These are phyloP conservation scores for Drosophila ustulata DNA, from an alignment of 2,888 invertebrate genomes.

Conservation along the genomic window DNA sequence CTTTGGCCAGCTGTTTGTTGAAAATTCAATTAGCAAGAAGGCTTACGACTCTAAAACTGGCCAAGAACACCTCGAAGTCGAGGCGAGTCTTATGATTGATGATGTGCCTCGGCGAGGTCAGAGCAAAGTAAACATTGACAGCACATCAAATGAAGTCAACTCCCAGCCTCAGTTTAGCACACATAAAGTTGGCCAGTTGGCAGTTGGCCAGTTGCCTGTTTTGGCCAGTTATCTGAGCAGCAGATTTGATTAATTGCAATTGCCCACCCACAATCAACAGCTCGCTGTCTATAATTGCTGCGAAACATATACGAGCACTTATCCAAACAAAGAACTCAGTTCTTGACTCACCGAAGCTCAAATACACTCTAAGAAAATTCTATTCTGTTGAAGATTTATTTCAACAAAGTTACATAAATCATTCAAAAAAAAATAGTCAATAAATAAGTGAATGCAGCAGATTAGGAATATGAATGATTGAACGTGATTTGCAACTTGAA, in stretches of 20 bases:
- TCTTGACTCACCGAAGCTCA: not conserved
- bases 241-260: constrained; percentile 71
- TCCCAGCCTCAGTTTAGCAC: constrained; percentile 16
- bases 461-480: too few relatives aligned
- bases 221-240: constrained; percentile 51
- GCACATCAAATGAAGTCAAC: constrained; percentile 50
- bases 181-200: constrained; percentile 18
- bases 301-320: constrained; percentile 15
- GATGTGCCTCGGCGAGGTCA: constrained; percentile 46
- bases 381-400: too few relatives aligned
- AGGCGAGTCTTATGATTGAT: constrained; percentile 55
- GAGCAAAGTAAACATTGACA: constrained; percentile 61
- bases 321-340: not conserved
- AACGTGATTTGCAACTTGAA: too few relatives aligned
- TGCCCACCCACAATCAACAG: constrained; percentile 67
- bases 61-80: constrained; percentile 36
- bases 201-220: constrained; percentile 49
- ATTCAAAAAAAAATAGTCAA: too few relatives aligned
- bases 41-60: constrained; percentile 8
- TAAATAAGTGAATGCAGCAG: too few relatives aligned
- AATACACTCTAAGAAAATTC: constrained; percentile 6
- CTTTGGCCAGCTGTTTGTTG: constrained; percentile 26
- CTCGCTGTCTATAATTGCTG: constrained; percentile 56
- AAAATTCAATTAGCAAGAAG: constrained; percentile 68
- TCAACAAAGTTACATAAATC: too few relatives aligned